Conservation (phyloP, 2,888 invertebrate species). For the Temnothorax ravouxi region DNA sequence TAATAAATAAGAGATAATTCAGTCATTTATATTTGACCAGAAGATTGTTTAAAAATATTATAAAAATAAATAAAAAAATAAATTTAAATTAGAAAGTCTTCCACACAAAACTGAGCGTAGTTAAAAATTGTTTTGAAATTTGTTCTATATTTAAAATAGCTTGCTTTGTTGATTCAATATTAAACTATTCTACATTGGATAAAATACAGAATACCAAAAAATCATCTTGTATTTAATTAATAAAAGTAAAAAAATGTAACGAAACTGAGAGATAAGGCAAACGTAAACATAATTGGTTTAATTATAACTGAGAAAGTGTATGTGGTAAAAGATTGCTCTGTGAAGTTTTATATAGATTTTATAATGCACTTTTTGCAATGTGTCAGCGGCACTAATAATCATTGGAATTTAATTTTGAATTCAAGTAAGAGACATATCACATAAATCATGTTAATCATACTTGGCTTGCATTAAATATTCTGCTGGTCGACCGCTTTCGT, state of each 20-base stretch:
- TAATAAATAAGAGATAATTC: not conserved
- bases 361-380: not conserved
- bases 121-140: not conserved
- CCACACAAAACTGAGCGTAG: not conserved
- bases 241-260: not conserved
- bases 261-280: not conserved
- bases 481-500: not conserved
- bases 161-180: not conserved
- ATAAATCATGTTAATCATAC: slow-evolving; percentile 9
- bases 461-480: slow-evolving; percentile 16
- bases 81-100: not conserved
- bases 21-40: not conserved
- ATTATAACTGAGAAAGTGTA: not conserved
- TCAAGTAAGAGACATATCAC: not conserved
- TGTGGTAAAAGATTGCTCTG: not conserved
- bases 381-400: not conserved
- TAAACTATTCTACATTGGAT: not conserved
- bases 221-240: not conserved
- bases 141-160: not conserved
- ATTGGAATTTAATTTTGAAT: slow-evolving; percentile 9
- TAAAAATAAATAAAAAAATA: not conserved
- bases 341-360: not conserved
- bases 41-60: not conserved
- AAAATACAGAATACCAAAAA: not conserved
- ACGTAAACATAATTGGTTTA: not conserved